Base-by-base conservation (phyloP, 1,140 invertebrate genomes). In the Eriocheir sinensis region DNA sequence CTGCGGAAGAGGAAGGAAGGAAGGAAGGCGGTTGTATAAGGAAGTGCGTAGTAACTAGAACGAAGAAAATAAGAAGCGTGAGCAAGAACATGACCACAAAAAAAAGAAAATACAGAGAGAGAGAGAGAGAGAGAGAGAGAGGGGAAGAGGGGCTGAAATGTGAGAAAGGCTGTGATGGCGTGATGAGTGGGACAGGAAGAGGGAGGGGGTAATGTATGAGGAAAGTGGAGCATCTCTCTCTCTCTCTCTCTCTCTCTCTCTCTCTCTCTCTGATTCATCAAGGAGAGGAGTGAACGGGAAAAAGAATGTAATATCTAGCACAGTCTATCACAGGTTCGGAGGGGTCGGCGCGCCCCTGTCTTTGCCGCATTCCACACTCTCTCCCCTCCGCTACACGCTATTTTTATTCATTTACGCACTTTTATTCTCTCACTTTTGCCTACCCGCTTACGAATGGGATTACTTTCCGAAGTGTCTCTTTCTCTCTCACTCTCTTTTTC, bases 221-320 rank as follows among this genome's bases (percentile, higher is more conserved):
- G 36, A 53, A 91, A 72, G 60, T 72, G 60, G n/a, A n/a, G 86
- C 30, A 41, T 41, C 86, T 89, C 86, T 89, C 86, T 89, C 86
- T 89, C 86, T 89, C 86, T 32, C 86, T 44, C 86, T 89, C 86
- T 89, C 44, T 48, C 86, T 89, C 86, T 48, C 86, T 89, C 86
- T 41, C 86, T 44, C 44, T 89, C 86, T 89, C 86, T 72, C 60
- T 72, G 83, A 93, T 88, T 93, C 92, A 93, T 93, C 92, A 93
- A 88, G 92, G 60, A 53, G 85, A 93, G 30, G 53, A 93, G 34
- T 27, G 85, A 38, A 36, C n/a, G 30, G 38, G 92, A 93, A 93
- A 89, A 93, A 89, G 92, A 93, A 93, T 93, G 92, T 86, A 89
- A 93, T 93, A 93, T 93, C 30, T 83, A 48, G 48, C 85, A 36